Percentiles rank a stretch among this genome's conserved stretches.
phyloP scores from a whole-genome alignment of 2,888 invertebrate species.

The Hyposoter didymator region DNA sequence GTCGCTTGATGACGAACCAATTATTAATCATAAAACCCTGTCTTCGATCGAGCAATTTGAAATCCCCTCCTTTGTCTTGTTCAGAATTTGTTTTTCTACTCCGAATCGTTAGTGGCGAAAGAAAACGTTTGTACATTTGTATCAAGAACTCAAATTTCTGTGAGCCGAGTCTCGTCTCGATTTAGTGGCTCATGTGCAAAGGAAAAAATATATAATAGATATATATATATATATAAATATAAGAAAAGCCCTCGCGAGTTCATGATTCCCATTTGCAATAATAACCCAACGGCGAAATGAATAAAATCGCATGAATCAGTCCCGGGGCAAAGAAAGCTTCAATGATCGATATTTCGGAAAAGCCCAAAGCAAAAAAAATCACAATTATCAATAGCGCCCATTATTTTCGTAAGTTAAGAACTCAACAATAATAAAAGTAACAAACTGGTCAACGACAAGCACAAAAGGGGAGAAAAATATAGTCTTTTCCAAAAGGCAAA shows the following conservation, averaged over 20 bases:
- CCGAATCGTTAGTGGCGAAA: not conserved
- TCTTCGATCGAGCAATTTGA: conserved; percentile 31
- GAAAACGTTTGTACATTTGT: not conserved
- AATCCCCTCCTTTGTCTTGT: conserved; percentile 18
- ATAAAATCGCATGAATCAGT: not conserved
- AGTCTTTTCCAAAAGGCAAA: conserved; percentile 6
- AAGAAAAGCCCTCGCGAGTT: conserved; percentile 21
- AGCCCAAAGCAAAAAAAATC: conserved; percentile 25
- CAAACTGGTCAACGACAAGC: conserved; percentile 34
- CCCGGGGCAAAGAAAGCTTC: conserved; percentile 3
- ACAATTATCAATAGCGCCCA: not conserved
- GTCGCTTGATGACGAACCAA: not conserved
- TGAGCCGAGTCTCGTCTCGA: not conserved
- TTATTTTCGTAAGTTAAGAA: conserved; percentile 37
- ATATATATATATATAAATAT: not conserved
- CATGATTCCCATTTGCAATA: conserved; percentile 45
- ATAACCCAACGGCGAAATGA: not conserved
- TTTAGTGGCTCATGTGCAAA: conserved; percentile 15
- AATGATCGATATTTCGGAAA: conserved; percentile 29
- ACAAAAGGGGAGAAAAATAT: conserved; percentile 12
- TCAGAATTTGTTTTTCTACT: not conserved
- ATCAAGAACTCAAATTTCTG: not conserved
- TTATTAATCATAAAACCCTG: conserved; percentile 46
- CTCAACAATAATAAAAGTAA: conserved; percentile 50
- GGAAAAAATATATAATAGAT: conserved; percentile 7